phyloP scores from a whole-genome alignment of 2,113 vertebrate genomes.

The Lepus timidus region DNA sequence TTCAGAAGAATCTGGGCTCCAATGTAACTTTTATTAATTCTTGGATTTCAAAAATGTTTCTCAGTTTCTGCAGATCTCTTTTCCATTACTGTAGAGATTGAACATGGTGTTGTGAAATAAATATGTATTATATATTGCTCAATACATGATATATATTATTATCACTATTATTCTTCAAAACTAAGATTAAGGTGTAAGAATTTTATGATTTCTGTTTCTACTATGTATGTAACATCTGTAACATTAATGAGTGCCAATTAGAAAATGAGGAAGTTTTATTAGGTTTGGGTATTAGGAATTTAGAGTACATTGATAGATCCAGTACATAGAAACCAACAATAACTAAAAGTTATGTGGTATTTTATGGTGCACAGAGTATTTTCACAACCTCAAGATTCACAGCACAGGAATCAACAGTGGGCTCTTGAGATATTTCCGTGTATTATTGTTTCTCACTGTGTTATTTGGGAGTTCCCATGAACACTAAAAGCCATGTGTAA shows the following conservation, averaged over 20 bases:
- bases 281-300: neutral
- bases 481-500: conserved; percentile 63
- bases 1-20: neutral
- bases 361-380: neutral
- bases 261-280: conserved; percentile 5
- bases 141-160: neutral
- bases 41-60: neutral
- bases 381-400: conserved; percentile 22
- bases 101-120: neutral
- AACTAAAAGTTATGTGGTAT: neutral
- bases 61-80: too few relatives aligned
- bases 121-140: neutral
- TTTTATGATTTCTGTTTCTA: conserved; percentile 11
- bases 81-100: neutral
- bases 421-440: neutral
- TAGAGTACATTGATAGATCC: neutral
- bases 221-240: neutral
- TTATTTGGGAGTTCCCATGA: conserved; percentile 36
- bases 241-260: neutral
- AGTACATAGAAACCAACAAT: conserved; percentile 11
- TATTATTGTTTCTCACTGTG: neutral
- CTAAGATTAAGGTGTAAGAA: neutral
- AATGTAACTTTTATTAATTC: neutral
- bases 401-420: neutral
- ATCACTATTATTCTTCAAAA: neutral